Percentiles rank a stretch among this genome's conserved stretches.
phyloP scores from a whole-genome alignment of 2,113 vertebrate species.

The Macquaria ambigua region DNA sequence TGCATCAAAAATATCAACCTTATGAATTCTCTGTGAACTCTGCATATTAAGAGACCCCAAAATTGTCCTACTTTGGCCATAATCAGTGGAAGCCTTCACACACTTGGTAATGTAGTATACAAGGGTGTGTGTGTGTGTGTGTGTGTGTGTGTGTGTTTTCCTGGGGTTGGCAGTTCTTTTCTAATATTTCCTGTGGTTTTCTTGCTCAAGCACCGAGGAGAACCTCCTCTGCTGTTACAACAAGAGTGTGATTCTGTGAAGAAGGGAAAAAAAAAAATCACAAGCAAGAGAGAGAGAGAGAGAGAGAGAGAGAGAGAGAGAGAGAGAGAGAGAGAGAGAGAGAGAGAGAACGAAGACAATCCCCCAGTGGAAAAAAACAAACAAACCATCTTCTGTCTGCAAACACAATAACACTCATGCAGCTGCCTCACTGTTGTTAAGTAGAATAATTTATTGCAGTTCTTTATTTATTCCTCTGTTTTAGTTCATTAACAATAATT shows the following conservation, averaged over 20 bases:
- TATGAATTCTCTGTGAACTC: no score
- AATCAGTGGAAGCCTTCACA: background rate
- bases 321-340: background rate
- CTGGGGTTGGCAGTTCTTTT: slow-evolving; percentile 22
- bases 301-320: background rate
- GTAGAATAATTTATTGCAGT: slow-evolving; percentile 89
- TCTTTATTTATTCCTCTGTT: slow-evolving; percentile 79
- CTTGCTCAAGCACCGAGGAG: slow-evolving; percentile 34
- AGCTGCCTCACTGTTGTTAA: slow-evolving; percentile 34
- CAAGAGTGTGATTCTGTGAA: background rate
- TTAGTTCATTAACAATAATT: slow-evolving; percentile 79
- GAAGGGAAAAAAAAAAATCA: background rate
- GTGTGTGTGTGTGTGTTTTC: background rate
- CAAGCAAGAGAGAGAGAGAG: background rate
- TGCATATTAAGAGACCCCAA: no score
- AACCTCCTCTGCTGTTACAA: slow-evolving; percentile 9
- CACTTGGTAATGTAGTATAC: background rate
- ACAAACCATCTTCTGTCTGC: background rate
- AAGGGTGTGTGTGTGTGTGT: background rate
- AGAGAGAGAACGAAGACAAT: background rate
- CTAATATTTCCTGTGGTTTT: slow-evolving; percentile 55
- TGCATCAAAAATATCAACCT: no score
- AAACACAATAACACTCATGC: slow-evolving; percentile 2
- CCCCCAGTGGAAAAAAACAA: background rate
- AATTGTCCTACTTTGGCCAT: background rate